Base-by-base conservation (phyloP, 2,113 vertebrate genomes). In the Axis porcinus region DNA sequence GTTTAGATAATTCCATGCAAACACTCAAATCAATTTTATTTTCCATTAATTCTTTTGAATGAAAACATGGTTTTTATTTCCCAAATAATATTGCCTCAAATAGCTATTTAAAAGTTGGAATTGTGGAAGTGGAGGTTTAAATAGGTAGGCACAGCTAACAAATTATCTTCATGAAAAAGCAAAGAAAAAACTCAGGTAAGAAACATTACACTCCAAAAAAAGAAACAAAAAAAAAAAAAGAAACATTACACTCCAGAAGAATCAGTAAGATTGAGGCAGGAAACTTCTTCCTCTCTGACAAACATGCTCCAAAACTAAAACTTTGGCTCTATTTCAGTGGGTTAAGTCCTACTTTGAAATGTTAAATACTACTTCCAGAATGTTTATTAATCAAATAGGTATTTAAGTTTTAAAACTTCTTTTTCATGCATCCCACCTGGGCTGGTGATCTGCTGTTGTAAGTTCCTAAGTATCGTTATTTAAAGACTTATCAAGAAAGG, bases 381-480 rank as follows among this genome's bases (percentile, higher is more conserved):
- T 52, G 40, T 85, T 85, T 79, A 92, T 30, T 52, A 91, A 93
- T 79, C 45, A 67, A 54, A 15, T 15, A 58, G 14, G 13, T 47
- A 89, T 55, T 92, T 95, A 96, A 86, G 89, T 47, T 84, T 84
- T 33, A 93, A 92, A 82, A 15, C 8, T 45, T 84, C 6, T 28
- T 81, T 36, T 57, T 19, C 40, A 40, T 40, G 40, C 40, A 40
- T 40, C 40, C 40, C 40, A 40, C 40, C 40, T 40, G 40, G 40
- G 40, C 40, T 40, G 40, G 40, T 40, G 40, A 40, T 40, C 40
- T 40, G 40, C 40, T 40, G 40, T 57, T 27, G 1, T 89, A 55
- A 94, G 50, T 70, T 93, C 33, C 52, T 96, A 57, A 93, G 30
- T 89, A 16, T 30, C 25, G 76, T 95, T 96, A 89, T 79, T 96